Evolutionary conservation across 2,113 vertebrate genomes (phyloP).

Genomic region (Lepus americanus): DNA sequence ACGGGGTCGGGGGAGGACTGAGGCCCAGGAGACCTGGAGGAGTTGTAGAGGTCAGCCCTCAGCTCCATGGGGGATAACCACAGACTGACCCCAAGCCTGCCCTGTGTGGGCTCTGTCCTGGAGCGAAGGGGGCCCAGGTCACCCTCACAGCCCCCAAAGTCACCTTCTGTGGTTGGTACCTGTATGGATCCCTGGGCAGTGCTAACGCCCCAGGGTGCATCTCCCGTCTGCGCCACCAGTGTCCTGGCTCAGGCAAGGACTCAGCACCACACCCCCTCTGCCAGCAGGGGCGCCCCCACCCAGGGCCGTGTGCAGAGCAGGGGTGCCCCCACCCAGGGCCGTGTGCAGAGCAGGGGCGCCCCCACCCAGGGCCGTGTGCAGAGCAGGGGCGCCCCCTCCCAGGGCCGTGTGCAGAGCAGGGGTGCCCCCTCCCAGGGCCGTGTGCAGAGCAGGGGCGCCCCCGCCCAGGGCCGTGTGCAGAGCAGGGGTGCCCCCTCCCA

Average conservation of each 20-base stretch:
- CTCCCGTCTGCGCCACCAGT: not conserved
- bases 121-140: not conserved
- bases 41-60: too few species aligned
- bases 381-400: not conserved
- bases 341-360: rapidly evolving
- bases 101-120: not conserved
- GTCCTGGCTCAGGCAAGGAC: not conserved
- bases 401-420: not conserved
- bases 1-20: not conserved
- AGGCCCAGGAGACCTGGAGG: not conserved
- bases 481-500: too few species aligned
- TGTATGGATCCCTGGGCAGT: rapidly evolving
- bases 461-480: too few species aligned
- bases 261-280: not conserved
- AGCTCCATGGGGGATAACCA: not conserved
- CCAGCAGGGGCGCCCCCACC: rapidly evolving
- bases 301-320: not conserved
- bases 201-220: not conserved
- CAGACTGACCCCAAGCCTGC: not conserved
- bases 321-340: too few species aligned
- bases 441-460: not conserved
- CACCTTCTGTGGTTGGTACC: too few species aligned
- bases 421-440: rapidly evolving
- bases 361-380: not conserved
- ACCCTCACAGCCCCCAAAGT: not conserved